Percentiles rank a stretch among this genome's conserved stretches.
Evolutionary conservation across 2,113 vertebrate species (phyloP).

Genomic region (Trogon melanurus): DNA sequence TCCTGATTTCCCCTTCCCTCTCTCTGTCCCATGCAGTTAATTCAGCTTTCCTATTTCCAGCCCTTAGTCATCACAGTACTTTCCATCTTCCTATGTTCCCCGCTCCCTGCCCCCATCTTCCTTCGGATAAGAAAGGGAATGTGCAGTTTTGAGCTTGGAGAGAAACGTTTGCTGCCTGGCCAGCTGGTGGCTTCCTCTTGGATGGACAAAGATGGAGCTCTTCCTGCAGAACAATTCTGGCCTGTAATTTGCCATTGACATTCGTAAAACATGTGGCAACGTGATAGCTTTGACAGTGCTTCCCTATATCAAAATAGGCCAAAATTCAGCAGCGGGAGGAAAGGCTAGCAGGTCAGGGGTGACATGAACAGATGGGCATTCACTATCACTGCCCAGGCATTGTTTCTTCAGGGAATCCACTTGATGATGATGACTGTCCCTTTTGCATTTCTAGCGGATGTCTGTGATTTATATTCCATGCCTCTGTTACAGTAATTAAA

Average conservation of each 20-base stretch:
- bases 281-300: background rate
- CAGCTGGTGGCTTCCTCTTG: background rate
- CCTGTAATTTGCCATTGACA: background rate
- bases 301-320: background rate
- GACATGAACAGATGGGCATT: background rate
- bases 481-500: slow-evolving; percentile 5
- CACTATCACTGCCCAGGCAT: background rate
- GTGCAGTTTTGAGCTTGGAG: background rate
- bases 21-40: background rate
- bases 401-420: background rate
- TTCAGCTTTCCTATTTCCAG: background rate
- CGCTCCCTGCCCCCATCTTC: background rate
- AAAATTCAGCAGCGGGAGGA: background rate
- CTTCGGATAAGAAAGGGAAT: background rate
- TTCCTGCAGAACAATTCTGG: background rate
- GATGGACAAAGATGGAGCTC: background rate
- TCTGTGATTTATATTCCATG: background rate
- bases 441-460: background rate
- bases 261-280: background rate
- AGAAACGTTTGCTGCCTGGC: background rate
- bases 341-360: background rate
- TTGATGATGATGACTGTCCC: background rate
- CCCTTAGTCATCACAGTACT: background rate
- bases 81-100: background rate
- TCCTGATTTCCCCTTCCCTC: background rate